These are phyloP conservation scores for Montipora cactus DNA, from an alignment of 64 coral and sea anemone genomes.

Conservation along the genomic window DNA sequence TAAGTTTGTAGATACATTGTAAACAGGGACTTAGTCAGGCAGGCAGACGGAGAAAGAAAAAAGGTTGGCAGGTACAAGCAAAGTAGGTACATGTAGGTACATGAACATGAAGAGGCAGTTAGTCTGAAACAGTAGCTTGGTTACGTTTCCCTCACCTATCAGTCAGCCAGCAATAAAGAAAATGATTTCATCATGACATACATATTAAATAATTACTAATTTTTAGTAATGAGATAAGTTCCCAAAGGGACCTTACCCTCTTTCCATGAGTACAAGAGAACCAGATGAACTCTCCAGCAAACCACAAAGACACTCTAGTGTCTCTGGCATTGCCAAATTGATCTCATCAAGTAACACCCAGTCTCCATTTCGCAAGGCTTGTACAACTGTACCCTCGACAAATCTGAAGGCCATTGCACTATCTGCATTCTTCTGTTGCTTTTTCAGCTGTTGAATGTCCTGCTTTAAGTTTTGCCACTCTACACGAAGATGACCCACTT, in stretches of 20 bases:
- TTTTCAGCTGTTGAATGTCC: conserved; percentile 71
- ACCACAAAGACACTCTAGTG: conserved; percentile 97
- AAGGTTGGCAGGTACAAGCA: no score
- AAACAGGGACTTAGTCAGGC: no score
- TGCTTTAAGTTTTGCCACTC: conserved; percentile 79
- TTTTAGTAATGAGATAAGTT: no score
- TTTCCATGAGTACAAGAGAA: conserved; percentile 93
- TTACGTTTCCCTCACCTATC: no score
- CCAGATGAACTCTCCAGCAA: conserved; percentile 90
- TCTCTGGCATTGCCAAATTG: conserved; percentile 94
- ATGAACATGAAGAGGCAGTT: no score
- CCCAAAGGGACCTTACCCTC: conserved; percentile 65
- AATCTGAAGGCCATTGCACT: conserved; percentile 88
- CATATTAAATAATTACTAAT: no score
- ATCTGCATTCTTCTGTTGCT: conserved; percentile 93
- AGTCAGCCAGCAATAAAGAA: background rate
- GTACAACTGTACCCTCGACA: conserved; percentile 88
- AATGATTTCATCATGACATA: no score
- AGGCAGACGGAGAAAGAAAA: no score
- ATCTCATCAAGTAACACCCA: conserved; percentile 99
- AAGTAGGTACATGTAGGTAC: no score
- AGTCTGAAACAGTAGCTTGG: no score
- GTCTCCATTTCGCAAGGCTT: conserved; percentile 82
- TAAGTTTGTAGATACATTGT: no score
- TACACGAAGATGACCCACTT: background rate